These are phyloP conservation scores for Aphelinus certus DNA, from an alignment of 1,140 invertebrate species.

Conservation along the genomic window DNA sequence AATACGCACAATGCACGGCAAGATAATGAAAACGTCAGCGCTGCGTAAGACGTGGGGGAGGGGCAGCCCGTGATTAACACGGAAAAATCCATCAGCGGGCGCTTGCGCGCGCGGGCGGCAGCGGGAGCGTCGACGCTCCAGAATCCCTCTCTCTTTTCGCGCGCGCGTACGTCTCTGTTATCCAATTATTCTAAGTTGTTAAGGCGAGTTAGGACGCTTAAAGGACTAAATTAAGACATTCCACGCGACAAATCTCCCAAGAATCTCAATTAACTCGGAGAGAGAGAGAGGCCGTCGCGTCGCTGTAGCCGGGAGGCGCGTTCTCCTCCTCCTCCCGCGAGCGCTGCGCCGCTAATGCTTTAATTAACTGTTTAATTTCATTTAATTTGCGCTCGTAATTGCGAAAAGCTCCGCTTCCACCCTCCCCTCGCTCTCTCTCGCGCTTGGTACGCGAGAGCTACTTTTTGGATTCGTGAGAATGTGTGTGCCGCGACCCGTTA, in stretches of 20 bases:
- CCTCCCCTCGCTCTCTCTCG: too few relatives aligned
- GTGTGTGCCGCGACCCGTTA: too few relatives aligned
- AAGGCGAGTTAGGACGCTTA: constrained; percentile 66
- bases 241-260: constrained; percentile 67
- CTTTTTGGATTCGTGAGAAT: too few relatives aligned
- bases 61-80: constrained; percentile 10
- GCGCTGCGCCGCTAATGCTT: constrained; percentile 46
- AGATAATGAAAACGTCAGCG: constrained; percentile 14
- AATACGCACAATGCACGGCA: not conserved
- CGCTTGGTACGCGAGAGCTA: too few relatives aligned
- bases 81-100: constrained; percentile 22
- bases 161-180: constrained; percentile 49
- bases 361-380: constrained; percentile 68
- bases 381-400: constrained; percentile 64
- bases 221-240: constrained; percentile 69
- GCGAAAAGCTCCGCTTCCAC: constrained; percentile 42
- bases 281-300: constrained; percentile 14
- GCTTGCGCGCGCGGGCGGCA: not conserved
- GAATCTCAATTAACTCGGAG: constrained; percentile 67
- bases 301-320: not conserved
- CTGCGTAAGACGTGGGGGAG: not conserved
- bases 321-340: not conserved
- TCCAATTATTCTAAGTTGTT: constrained; percentile 68
- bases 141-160: constrained; percentile 20
- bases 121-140: too few relatives aligned